Base-by-base conservation (phyloP, 2,113 vertebrate genomes). In the Eidolon helvum region DNA sequence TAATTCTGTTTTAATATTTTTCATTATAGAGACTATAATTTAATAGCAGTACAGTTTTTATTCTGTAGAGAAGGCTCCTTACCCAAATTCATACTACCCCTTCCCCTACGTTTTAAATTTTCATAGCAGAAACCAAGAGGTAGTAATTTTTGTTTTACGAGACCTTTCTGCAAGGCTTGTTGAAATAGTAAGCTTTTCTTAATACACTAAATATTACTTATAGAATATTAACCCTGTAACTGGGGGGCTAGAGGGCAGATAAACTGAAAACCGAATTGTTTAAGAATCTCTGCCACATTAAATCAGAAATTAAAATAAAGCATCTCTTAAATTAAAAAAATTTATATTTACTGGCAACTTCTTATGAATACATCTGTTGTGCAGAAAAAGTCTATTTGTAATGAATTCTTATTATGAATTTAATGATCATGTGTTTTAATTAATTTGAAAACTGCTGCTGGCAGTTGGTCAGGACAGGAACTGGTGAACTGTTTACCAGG, bases 361-460 rank as follows among this genome's bases (percentile, higher is more conserved):
- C 57, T 87, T 48, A 35, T 35, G 30, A 96, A 43, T 93, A 55
- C 1, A 30, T 78, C 19, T 92, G 5, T 38, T 16, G 50, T 91
- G 2, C 72, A 84, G 48, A 92, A 79, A 33, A 86, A 24, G 28
- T 33, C 33, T 84, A 59, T 84, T 38, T 80, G n/a, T 92, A 92
- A 53, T 83, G 53, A 43, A 66, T 89, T 74, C 63, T 91, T 85
- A 63, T 35, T 90, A 18, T 90, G 55, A 87, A 93, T 94, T 96
- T 75, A 94, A 90, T 69, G 90, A 59, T 53, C 86, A 66, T 82
- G 78, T 97, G 87, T 97, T 97, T 95, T 90, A 93, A 95, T 97
- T 97, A 95, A 95, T 95, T 96, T 91, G 72, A 95, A 95, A 95
- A 92, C 66, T 94, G 68, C 78, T 91, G 55, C 83, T 94, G 89